Conservation (phyloP, 1,140 invertebrate genomes). For the Sarcophaga peregrina region DNA sequence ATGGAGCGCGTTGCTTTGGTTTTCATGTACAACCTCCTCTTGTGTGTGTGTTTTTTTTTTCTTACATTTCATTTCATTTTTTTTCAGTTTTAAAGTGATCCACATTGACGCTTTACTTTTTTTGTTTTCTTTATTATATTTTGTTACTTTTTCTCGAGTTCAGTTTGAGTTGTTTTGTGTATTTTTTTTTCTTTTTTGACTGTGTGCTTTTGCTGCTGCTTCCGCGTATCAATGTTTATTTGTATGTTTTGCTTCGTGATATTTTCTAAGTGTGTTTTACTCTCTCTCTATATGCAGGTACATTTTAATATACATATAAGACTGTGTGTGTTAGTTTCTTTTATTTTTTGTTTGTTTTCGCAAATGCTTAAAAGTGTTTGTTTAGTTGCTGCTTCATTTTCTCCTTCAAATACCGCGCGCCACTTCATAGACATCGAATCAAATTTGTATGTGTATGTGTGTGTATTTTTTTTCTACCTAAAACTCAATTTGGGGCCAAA, state of each 20-base stretch:
- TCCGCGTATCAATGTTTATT: conserved; percentile 34
- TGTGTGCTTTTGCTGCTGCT: conserved; percentile 13
- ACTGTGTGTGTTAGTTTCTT: conserved; percentile 26
- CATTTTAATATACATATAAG: background rate
- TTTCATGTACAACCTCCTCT: conserved; percentile 29
- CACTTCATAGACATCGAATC: conserved; percentile 11
- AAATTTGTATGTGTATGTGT: conserved; percentile 17
- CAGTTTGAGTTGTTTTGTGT: too few species aligned
- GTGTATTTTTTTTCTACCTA: conserved; percentile 13
- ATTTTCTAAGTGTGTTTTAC: conserved; percentile 27
- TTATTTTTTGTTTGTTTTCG: background rate
- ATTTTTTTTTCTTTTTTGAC: conserved; percentile 6
- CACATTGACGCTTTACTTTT: conserved; percentile 36
- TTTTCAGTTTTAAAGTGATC: conserved; percentile 28
- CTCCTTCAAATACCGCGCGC: conserved; percentile 30
- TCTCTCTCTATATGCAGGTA: background rate
- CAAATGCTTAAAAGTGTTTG: background rate
- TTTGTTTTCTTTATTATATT: background rate
- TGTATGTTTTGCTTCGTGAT: background rate
- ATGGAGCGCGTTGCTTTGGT: conserved; percentile 23
- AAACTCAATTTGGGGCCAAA: conserved; percentile 23
- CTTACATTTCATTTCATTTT: background rate
- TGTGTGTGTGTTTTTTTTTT: conserved; percentile 13
- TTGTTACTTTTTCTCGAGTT: too few species aligned
- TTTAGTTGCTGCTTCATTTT: conserved; percentile 26